Base-by-base conservation (phyloP, 2,113 vertebrate species). In the Anser cygnoides region DNA sequence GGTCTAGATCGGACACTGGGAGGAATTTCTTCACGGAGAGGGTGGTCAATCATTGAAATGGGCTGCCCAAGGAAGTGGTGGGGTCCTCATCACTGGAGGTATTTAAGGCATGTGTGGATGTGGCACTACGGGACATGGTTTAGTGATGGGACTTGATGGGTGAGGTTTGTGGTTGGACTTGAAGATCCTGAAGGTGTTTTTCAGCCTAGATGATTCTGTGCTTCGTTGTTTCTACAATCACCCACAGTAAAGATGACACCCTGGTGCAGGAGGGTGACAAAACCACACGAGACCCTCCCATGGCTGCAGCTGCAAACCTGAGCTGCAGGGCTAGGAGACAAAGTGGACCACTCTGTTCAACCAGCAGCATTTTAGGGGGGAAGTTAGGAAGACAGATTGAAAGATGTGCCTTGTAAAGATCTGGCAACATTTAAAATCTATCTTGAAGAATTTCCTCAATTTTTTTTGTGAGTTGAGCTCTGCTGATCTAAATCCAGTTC, bases 401-500 rank as follows among this genome's bases (percentile, higher is more conserved):
- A 79, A 91, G 54, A 37, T 39, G 52, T 59, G 65, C 71, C 4
- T 73, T 78, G 89, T 57, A 89, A 84, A 92, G 73, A 68, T 58
- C 13, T 85, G 81, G 39, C 90, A 78, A 68, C 20, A 13, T 84
- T 82, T 61, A 85, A 87, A 92, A 43, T 5, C 25, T 72, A 74
- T 74, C 70, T 89, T 74, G 76, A 92, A 95, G 67, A 90, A 54
- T 83, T 65, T 61, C 57, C 21, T 79, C 80, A 87, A 75, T 90
- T 94, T 96, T 41, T 41, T 63, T 6, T 3, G 6, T 19, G 61
- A 74, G 71, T 43, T 65, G 86, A 93, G 87, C 70, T 90, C 92
- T 89, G 80, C 83, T 76, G 62, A 52, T 75, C 89, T 92, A 93
- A 95, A 95, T 89, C 76, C 66, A 92, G 70, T 93, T 71, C 7